Evolutionary conservation across 2,113 vertebrate genomes (phyloP), one percentile per base, ranked within the genome.

Genomic region (Archocentrus centrarchus): DNA sequence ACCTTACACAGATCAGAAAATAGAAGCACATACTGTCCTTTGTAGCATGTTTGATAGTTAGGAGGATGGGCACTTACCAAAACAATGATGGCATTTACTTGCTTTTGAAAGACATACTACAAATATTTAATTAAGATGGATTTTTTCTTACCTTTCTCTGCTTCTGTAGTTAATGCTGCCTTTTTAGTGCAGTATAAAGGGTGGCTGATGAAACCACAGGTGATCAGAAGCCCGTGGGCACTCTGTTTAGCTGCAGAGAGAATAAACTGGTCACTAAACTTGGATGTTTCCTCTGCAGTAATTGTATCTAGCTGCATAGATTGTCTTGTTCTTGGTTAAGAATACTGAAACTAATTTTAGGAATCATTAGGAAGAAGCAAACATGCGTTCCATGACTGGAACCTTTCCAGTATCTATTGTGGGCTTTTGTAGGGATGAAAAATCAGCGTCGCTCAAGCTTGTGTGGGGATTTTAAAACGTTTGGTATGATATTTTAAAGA

Each of bases 341-440:
- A 55, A 63, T 63, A 37, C 76, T 60, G 5, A 84, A 77, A 18
- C 41, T 0, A 68, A 50, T 30, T 60, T 18, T 75, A 24, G 11
- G 11, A 47, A 62, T 63, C 11, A 4, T 41, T 47, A 0, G 0
- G 4, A 59, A 24, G 32, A 32, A 13, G 10, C 18, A 39, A 37
- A 27, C 60, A 64, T 6, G 70, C 59, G 77, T 59, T 89, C 44
- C 80, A 89, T 86, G 85, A 83, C 27, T 41, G 70, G n/a, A 64
- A 66, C 89, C 87, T 85, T 75, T 60, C 63, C 3, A 58, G 32
- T 62, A 61, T 85, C 57, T 44, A 80, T 79, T 86, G 59, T 82
- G 81, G 80, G 66, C 27, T 84, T 84, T 79, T 58, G 81, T 75
- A 41, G n/a, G 35, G 15, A 64, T 84, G 68, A 79, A 89, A 86